Base-by-base conservation (phyloP, 2,113 vertebrate genomes). In the Trematomus loennbergii region DNA sequence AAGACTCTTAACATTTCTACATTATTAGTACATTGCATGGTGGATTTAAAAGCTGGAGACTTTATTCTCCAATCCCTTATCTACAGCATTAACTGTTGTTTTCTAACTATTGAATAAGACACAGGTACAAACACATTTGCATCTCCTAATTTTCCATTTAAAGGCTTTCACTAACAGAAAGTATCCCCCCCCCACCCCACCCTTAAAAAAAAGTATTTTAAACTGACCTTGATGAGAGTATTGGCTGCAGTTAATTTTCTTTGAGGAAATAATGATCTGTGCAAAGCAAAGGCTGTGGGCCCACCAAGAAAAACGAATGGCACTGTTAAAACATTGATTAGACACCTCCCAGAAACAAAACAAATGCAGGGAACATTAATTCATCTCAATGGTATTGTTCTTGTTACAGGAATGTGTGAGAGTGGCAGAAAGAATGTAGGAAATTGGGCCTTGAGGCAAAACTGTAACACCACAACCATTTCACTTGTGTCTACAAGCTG, bases 141-240 rank as follows among this genome's bases (percentile, higher is more conserved):
- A 29, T 29, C 3, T 29, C 29, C 29, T 29, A 29, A 29, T 29
- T 29, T 29, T 29, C 29, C 29, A 29, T 29, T 29, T 84, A 69
- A 73, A 84, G 58, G 85, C 82, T 22, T 78, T 77, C 75, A 46
- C 55, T 64, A 67, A 83, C 75, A 70, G 72, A 87, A 79, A 78
- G 12, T 70, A 58, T 82, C 72, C 40, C 45, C 72, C 9, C 9
- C 48, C 72, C 9, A 6, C 48, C 66, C 25, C 43, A 40, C 36
- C 66, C 25, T 33, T 55, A n/a, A 79, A 40, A 29, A 22, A 4
- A 40, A 85, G 88, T 81, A 86, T 92, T 88, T 92, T 64, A 78
- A 69, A 70, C 87, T 92, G 85, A 85, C 74, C 68, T 87, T 88
- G 77, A 75, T 81, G 59, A 90, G 86, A 69, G 55, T 48, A 68